Percentiles rank a stretch among this genome's conserved stretches.
phyloP scores from a whole-genome alignment of 2,888 invertebrate species.

The Anoplius nigerrimus region DNA sequence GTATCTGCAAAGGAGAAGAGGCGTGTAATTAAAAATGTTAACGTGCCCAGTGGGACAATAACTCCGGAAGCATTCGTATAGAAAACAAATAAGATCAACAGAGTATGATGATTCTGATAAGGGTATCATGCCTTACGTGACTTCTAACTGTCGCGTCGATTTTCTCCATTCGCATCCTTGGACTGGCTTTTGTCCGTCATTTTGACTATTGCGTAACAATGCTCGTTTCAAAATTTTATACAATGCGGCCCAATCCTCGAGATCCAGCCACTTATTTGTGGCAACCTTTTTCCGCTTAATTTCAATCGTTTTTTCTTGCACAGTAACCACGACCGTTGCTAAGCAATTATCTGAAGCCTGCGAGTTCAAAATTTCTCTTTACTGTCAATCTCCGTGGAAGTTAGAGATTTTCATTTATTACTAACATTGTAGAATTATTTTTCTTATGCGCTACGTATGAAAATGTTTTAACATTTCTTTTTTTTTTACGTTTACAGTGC shows the following conservation, averaged over 20 bases:
- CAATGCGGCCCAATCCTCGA: slow-evolving; percentile 63
- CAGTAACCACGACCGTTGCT: slow-evolving; percentile 64
- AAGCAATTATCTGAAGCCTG: slow-evolving; percentile 60
- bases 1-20: slow-evolving; percentile 59
- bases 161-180: slow-evolving; percentile 50
- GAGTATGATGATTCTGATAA: background rate
- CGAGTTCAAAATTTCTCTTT: slow-evolving; percentile 23
- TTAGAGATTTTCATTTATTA: background rate
- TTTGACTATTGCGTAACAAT: slow-evolving; percentile 51
- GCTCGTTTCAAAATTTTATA: slow-evolving; percentile 62
- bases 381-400: background rate
- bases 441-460: background rate
- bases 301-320: slow-evolving; percentile 61
- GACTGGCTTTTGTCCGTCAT: slow-evolving; percentile 19
- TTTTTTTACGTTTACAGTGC: too few relatives aligned
- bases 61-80: too few relatives aligned
- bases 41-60: background rate
- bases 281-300: slow-evolving; percentile 57
- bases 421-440: too few relatives aligned
- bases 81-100: background rate
- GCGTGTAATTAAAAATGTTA: background rate
- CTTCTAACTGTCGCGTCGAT: slow-evolving; percentile 59
- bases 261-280: slow-evolving; percentile 65
- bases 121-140: slow-evolving; percentile 55
- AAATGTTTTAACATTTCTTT: background rate